Evolutionary conservation across 2,113 vertebrate genomes (phyloP).

Genomic region (Platichthys stellatus): DNA sequence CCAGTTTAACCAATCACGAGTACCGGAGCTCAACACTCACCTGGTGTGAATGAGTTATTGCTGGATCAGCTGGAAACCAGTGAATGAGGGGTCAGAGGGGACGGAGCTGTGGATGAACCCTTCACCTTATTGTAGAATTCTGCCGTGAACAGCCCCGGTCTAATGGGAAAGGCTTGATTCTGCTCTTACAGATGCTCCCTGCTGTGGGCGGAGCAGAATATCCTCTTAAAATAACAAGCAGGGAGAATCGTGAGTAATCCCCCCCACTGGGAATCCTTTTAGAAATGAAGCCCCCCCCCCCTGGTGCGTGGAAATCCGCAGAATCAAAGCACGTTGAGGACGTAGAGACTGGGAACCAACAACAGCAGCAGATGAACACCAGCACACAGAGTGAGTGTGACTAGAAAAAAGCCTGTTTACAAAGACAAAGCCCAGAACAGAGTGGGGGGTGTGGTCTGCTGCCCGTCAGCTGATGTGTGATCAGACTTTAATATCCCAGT

Average conservation of each 20-base stretch:
- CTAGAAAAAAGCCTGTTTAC: background rate
- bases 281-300: background rate
- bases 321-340: conserved; percentile 21
- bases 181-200: too few species aligned
- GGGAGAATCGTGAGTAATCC: conserved; percentile 7
- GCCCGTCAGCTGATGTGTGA: too few species aligned
- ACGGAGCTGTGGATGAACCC: conserved; percentile 23
- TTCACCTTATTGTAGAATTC: background rate
- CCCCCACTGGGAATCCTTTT: conserved; percentile 3
- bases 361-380: too few species aligned
- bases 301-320: background rate
- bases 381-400: background rate
- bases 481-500: too few species aligned
- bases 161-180: background rate
- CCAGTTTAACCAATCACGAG: too few species aligned
- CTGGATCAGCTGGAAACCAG: background rate
- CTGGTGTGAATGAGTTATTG: background rate
- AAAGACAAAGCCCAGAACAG: too few species aligned
- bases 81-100: conserved; percentile 2
- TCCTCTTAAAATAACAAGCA: conserved; percentile 41
- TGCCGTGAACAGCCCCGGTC: background rate
- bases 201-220: conserved; percentile 13
- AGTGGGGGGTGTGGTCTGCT: too few species aligned
- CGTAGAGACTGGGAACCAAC: background rate
- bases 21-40: background rate